Conservation (phyloP, 2,113 vertebrate species). For the Sturnira hondurensis region DNA sequence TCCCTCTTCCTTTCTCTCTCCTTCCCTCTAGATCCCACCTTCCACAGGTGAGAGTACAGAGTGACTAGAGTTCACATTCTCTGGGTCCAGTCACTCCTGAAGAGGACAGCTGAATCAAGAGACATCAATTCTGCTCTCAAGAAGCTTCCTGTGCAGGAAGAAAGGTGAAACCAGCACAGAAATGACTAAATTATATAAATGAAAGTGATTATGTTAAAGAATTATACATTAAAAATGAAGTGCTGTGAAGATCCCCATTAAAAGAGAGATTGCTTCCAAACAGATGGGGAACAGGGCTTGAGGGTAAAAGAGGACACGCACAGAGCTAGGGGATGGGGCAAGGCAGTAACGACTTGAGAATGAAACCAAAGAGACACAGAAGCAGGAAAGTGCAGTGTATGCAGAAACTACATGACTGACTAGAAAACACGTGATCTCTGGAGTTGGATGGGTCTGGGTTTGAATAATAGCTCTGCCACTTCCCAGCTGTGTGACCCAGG, state of each 20-base stretch:
- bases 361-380: not conserved
- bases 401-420: accelerated
- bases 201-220: not conserved
- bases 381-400: accelerated
- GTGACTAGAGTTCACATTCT: accelerated
- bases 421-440: not conserved
- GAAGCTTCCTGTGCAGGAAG: not conserved
- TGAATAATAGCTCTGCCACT: not conserved
- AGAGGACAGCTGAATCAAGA: not conserved
- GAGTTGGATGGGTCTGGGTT: not conserved
- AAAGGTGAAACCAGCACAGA: not conserved
- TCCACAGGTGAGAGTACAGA: accelerated
- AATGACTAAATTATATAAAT: not conserved
- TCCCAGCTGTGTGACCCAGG: not conserved
- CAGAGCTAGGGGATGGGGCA: not conserved
- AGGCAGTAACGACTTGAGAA: not conserved
- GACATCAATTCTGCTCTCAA: not conserved
- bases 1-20: not conserved
- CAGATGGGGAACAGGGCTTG: not conserved
- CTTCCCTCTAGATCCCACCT: not conserved
- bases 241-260: not conserved
- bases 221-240: not conserved
- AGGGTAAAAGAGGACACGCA: not conserved
- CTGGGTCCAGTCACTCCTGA: not conserved
- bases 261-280: not conserved